Conservation (phyloP, 2,888 invertebrate species). For the Hipparchia sbordonii region DNA sequence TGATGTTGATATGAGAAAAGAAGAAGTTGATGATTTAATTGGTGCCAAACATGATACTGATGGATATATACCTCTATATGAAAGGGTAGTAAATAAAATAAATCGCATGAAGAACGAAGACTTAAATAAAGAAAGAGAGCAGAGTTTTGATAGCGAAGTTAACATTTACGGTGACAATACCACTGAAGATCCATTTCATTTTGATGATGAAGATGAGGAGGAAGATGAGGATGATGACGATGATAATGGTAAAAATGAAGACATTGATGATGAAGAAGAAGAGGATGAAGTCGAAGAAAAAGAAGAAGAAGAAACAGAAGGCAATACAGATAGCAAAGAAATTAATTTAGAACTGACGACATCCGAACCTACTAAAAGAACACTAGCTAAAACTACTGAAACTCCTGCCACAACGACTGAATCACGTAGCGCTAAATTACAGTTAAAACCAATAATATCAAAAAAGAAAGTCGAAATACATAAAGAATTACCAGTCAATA, state of each 20-base stretch:
- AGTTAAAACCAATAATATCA: constrained; percentile 58
- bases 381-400: constrained; percentile 63
- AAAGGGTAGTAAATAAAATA: constrained; percentile 55
- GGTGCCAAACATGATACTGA: constrained; percentile 66
- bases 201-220: constrained; percentile 37
- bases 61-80: constrained; percentile 69
- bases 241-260: constrained; percentile 45
- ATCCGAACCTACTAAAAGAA: constrained; percentile 63
- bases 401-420: constrained; percentile 58
- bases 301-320: constrained; percentile 41
- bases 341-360: constrained; percentile 49
- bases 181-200: constrained; percentile 43
- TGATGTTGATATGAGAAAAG: constrained; percentile 59
- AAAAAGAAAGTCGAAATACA: constrained; percentile 73
- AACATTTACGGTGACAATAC: constrained; percentile 33
- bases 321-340: constrained; percentile 26
- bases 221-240: constrained; percentile 40
- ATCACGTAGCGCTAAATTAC: constrained; percentile 47
- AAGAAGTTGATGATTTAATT: constrained; percentile 71
- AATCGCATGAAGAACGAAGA: constrained; percentile 35
- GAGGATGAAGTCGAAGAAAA: constrained; percentile 46
- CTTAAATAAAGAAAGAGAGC: constrained; percentile 26
- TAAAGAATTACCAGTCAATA: constrained; percentile 66
- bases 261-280: constrained; percentile 45
- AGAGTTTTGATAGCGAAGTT: constrained; percentile 43